Evolutionary conservation across 2,888 invertebrate species (phyloP).

Genomic region (Ophioninae sp.): DNA sequence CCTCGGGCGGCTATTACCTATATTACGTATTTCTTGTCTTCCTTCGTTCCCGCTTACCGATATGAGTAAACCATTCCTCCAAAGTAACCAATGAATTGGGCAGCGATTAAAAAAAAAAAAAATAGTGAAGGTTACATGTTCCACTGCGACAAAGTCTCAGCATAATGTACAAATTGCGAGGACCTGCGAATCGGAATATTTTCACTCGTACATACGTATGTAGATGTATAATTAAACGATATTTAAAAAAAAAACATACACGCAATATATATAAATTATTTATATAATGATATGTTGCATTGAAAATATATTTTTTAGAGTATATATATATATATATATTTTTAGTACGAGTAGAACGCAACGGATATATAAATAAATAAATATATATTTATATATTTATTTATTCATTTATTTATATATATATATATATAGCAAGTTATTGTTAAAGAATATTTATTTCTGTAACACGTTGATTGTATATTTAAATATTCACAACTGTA

Average conservation of each 20-base stretch:
- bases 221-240: slow-evolving; percentile 8
- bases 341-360: too few relatives aligned
- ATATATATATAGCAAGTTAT: background rate
- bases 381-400: background rate
- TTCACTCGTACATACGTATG: slow-evolving; percentile 10
- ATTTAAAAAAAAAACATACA: background rate
- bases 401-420: background rate
- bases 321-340: background rate
- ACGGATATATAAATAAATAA: background rate
- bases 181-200: slow-evolving; percentile 30
- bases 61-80: slow-evolving; percentile 69
- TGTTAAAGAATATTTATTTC: background rate
- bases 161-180: slow-evolving; percentile 56
- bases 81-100: slow-evolving; percentile 65
- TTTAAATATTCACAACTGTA: slow-evolving; percentile 18
- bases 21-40: slow-evolving; percentile 45
- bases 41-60: slow-evolving; percentile 55
- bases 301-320: background rate
- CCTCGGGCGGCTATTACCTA: background rate
- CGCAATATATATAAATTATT: background rate
- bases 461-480: slow-evolving; percentile 22
- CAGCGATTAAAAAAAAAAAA: slow-evolving; percentile 45
- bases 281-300: background rate
- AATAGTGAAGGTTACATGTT: background rate
- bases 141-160: slow-evolving; percentile 25